Base-by-base conservation (phyloP, 2,888 invertebrate species). In the Koerneria pararmatus region DNA sequence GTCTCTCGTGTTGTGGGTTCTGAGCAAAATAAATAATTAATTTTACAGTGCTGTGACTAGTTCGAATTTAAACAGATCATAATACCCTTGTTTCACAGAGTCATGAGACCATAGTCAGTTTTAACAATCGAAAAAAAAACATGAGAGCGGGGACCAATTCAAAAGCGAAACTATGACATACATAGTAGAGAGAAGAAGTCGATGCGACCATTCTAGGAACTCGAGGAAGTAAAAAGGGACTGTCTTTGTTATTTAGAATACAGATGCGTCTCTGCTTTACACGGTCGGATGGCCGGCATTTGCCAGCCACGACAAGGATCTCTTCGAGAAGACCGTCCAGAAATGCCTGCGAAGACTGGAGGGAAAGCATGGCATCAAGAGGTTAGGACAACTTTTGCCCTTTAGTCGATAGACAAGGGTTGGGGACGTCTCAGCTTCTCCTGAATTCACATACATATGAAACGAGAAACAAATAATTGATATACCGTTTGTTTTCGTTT, bases 261-360 rank as follows among this genome's bases (percentile, higher is more conserved):
- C 95, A 2, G 98, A 99, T 86, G 89, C 91, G 0, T 91, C 95
- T 0, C 87, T 99, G 31, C 83, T 98, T 51, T 89, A 94, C 4
- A 94, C 95, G 1, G 89, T 99, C 80, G 93, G 95, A 27, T 98
- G 95, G 87, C 98, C 98, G 27, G 93, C 94, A 0, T 99, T 98
- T 86, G 94, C 94, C 0, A 94, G 95, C 0, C 98, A 99, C 79
- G 95, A 97, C 84, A 91, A 93, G 75, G 87, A 89, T 29, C 85
- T 95, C n/a, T 91, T 92, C 68, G 89, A 89, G 68, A 88, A 90
- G 80, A 93, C 95, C 0, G 92, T 95, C 83, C 87, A 88, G 11
- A 95, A 93, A 84, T 76, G 79, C 66, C 67, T 82, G 19, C 66
- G 78, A 22, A 72, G 75, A 74, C 86, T 98, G 64, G 90, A 90